Percentiles rank a stretch among this genome's conserved stretches.
These are phyloP conservation scores for Lepus europaeus DNA, from an alignment of 2,113 vertebrate species.

Conservation along the genomic window DNA sequence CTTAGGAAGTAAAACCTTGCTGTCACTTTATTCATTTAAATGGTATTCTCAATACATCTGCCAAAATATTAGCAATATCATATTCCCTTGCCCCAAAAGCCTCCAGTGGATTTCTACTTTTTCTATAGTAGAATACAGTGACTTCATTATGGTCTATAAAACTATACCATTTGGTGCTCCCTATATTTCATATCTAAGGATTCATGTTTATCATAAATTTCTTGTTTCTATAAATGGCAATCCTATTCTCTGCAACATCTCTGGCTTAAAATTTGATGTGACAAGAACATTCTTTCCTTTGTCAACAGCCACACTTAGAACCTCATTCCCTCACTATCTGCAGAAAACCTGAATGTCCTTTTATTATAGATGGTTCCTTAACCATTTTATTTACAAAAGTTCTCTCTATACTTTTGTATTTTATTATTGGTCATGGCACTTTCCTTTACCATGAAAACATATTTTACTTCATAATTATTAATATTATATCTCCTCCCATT, in stretches of 20 bases:
- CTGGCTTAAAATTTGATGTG: neutral
- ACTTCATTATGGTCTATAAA: neutral
- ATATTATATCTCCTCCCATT: neutral
- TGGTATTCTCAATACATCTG: neutral
- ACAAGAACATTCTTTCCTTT: neutral
- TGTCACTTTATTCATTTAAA: neutral
- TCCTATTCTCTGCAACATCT: neutral
- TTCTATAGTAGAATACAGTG: neutral
- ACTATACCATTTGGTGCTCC: neutral
- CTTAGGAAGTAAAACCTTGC: neutral
- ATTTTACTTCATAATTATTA: neutral
- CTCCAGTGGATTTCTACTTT: neutral
- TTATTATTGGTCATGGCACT: neutral
- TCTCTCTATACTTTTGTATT: neutral
- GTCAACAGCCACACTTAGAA: neutral
- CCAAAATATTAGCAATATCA: neutral
- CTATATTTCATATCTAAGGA: neutral
- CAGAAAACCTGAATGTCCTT: neutral
- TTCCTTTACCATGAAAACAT: neutral
- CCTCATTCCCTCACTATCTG: neutral
- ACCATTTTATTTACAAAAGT: neutral
- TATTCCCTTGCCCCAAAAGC: neutral
- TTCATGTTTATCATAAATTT: neutral
- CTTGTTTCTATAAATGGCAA: neutral
- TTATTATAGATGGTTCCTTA: neutral